A percentile compares a stretch with the other conserved stretches of the same genome.
phyloP scores from a whole-genome alignment of 2,888 invertebrate species.

The Aleiodes testaceus region DNA sequence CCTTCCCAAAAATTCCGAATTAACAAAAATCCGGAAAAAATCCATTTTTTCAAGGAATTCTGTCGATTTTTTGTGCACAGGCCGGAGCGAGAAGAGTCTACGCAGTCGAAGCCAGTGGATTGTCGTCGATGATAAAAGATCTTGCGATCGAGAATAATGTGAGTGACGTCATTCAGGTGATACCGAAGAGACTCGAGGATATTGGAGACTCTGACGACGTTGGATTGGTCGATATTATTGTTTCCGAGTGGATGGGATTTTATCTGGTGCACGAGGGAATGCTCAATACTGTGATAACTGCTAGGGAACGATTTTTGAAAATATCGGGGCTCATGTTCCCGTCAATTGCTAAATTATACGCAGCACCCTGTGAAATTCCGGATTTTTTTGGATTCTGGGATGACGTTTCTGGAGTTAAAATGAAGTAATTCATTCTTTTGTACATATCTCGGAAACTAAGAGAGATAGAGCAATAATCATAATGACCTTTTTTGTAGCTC shows the following conservation, averaged over 20 bases:
- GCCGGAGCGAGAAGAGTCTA: slow-evolving; percentile 93
- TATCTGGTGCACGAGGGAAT: slow-evolving; percentile 96
- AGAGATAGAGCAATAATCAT: too few species aligned
- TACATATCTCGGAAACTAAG: too few species aligned
- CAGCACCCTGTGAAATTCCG: slow-evolving; percentile 78
- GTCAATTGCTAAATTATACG: slow-evolving; percentile 81
- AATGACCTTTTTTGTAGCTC: too few species aligned
- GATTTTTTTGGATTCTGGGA: slow-evolving; percentile 83
- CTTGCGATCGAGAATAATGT: slow-evolving; percentile 83
- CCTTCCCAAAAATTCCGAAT: not conserved
- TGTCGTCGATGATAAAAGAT: slow-evolving; percentile 79
- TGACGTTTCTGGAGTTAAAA: slow-evolving; percentile 85
- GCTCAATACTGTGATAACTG: slow-evolving; percentile 90
- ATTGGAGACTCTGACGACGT: slow-evolving; percentile 77
- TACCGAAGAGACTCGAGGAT: slow-evolving; percentile 86
- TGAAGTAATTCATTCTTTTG: slow-evolving; percentile 74
- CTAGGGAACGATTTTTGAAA: slow-evolving; percentile 87
- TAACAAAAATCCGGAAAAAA: not conserved
- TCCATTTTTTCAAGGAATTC: slow-evolving; percentile 76
- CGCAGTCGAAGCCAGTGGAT: slow-evolving; percentile 87
- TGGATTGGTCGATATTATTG: slow-evolving; percentile 87
- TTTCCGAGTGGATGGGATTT: slow-evolving; percentile 99
- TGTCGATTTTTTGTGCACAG: slow-evolving; percentile 91
- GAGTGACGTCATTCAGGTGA: slow-evolving; percentile 80
- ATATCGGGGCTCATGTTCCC: slow-evolving; percentile 85